Percentiles rank a stretch among this genome's conserved stretches.
These are phyloP conservation scores for Amblyjoppa proteus DNA, from an alignment of 2,888 invertebrate species.

Conservation along the genomic window DNA sequence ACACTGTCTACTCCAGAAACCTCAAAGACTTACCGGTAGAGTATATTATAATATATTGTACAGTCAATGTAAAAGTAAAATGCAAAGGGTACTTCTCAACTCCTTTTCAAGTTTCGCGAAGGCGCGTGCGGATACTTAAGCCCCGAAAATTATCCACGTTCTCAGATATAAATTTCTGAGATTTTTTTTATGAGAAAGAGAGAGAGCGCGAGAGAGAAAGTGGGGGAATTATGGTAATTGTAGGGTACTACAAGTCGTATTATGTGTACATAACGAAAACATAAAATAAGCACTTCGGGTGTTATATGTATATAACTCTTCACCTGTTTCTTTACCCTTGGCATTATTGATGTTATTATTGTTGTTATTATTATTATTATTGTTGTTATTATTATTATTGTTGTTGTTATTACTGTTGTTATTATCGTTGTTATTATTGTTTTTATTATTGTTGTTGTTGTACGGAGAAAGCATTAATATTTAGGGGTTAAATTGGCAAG, in stretches of 20 bases:
- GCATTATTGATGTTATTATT: conserved; percentile 27
- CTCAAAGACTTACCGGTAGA: conserved; percentile 4
- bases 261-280: conserved; percentile 44
- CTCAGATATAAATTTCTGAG: conserved; percentile 51
- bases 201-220: neutral
- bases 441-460: conserved; percentile 20
- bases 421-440: too few species aligned
- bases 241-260: conserved; percentile 40
- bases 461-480: too few species aligned
- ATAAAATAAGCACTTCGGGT: conserved; percentile 60
- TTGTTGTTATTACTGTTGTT: too few species aligned
- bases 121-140: conserved; percentile 56
- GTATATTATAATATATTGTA: neutral
- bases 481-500: too few species aligned
- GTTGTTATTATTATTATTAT: too few species aligned
- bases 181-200: conserved; percentile 9
- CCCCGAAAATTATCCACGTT: conserved; percentile 10
- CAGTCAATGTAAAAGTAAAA: conserved; percentile 20
- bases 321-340: conserved; percentile 34
- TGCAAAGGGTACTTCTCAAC: conserved; percentile 35
- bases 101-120: conserved; percentile 1
- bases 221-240: conserved; percentile 60
- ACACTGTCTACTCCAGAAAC: conserved; percentile 14
- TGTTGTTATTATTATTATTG: too few species aligned
- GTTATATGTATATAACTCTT: conserved; percentile 34